Base-by-base conservation (phyloP, 2,888 invertebrate genomes). In the Microplitis deprimator region DNA sequence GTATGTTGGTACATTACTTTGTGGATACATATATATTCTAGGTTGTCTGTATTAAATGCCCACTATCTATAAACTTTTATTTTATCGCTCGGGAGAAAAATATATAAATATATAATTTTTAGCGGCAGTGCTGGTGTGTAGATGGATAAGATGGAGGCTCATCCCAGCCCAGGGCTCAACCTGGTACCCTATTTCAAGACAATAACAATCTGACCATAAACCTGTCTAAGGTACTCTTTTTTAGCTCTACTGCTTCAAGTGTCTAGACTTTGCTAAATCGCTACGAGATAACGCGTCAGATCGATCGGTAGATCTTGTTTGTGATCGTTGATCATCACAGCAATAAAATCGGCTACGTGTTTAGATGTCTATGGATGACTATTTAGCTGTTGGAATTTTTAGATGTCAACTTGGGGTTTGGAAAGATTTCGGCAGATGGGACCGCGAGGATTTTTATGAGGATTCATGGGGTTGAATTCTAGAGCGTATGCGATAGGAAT, bases 151-250 rank as follows among this genome's bases (percentile, higher is more conserved):
- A 29, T 29, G 29, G 29, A 73, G 72, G 73, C 61, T 68, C 68
- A 77, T 38, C 69, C 68, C 64, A 73, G 41, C 68, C 50, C 75
- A 73, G 68, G 73, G 60, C 70, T 67, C 60, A 70, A 73, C 68
- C 74, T 75, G 74, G 75, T 81, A 81, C 79, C 81, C 81, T 77
- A 79, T 84, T 83, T 85, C 81, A 79, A 84, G 84, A 84, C 83
- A 85, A 85, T 83, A 85, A 84, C 82, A 80, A 78, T 81, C 81
- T 74, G 81, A 82, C 83, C 83, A 83, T 85, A 87, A 87, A 87
- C 79, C 85, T 81, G 84, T 84, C 83, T 77, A 80, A 80, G 78
- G 41, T 73, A 75, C 68, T 76, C 40, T 77, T 65, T 41, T 73
- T 62, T 65, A 73, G 64, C 7, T 17, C 16, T n/a, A 59, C 10